Percentiles rank a stretch among this genome's conserved stretches.
phyloP scores from a whole-genome alignment of 2,888 invertebrate genomes.

The Strigamia maritima region DNA sequence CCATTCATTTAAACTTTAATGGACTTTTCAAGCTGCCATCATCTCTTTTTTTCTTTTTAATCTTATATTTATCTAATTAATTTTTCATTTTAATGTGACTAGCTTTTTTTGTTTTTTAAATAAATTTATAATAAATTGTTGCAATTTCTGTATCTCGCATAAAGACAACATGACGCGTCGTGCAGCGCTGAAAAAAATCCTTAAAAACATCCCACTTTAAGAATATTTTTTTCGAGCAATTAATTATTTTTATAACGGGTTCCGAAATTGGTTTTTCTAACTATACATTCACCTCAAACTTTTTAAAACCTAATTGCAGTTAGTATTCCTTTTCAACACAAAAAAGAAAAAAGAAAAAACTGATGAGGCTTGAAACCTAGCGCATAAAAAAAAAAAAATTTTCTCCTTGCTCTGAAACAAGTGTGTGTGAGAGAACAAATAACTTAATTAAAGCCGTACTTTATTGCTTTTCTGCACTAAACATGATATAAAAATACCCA shows the following conservation, averaged over 20 bases:
- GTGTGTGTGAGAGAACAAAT: not conserved
- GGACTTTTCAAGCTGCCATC: not conserved
- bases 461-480: constrained; percentile 1
- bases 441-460: constrained; percentile 5
- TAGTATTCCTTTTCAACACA: not conserved
- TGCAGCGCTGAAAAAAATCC: not conserved
- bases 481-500: constrained; percentile 13
- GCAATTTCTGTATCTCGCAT: not conserved
- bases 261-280: not conserved
- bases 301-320: not conserved
- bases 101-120: not conserved
- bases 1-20: not conserved
- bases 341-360: not conserved
- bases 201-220: not conserved
- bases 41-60: not conserved
- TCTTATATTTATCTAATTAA: not conserved
- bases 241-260: not conserved
- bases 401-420: not conserved
- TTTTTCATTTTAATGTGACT: not conserved
- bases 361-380: not conserved
- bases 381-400: not conserved
- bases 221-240: not conserved
- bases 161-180: not conserved
- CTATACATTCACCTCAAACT: not conserved
- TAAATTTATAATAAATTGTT: not conserved